Percentiles rank a stretch among this genome's conserved stretches.
Evolutionary conservation across 1,140 invertebrate genomes (phyloP).

Genomic region (Cyclargus thomasi): DNA sequence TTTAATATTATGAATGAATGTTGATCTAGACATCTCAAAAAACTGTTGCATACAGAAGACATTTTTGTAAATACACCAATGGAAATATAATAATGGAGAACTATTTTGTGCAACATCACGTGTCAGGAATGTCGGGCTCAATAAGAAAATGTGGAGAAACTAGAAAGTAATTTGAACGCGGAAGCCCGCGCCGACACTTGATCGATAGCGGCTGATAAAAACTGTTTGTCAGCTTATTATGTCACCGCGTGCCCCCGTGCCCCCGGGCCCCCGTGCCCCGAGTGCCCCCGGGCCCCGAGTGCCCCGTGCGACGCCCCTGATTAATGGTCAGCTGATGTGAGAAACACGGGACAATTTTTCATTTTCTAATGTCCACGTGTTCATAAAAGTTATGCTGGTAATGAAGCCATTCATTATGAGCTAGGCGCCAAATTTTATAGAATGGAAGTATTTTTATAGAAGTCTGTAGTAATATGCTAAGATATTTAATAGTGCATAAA

Average conservation of each 20-base stretch:
- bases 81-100: not conserved
- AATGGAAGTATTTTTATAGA: too few species aligned
- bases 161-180: not conserved
- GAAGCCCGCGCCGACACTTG: not conserved
- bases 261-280: too few species aligned
- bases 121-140: not conserved
- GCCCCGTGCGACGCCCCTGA: not conserved
- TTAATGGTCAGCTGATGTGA: not conserved
- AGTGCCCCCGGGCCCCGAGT: not conserved
- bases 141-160: not conserved
- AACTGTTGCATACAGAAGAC: not conserved
- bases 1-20: too few species aligned
- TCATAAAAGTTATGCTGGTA: too few species aligned
- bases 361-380: too few species aligned
- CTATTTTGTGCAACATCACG: not conserved
- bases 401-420: too few species aligned
- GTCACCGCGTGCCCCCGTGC: not conserved
- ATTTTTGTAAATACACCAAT: not conserved
- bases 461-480: too few species aligned
- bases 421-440: too few species aligned
- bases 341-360: too few species aligned
- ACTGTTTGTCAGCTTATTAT: slow-evolving; percentile 3
- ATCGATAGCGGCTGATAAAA: slow-evolving; percentile 1
- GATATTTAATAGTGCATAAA: too few species aligned
- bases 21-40: too few species aligned